These are phyloP conservation scores for Temnopleurus reevesii DNA, from an alignment of 53 echinoderm and acorn worm species.

Conservation along the genomic window DNA sequence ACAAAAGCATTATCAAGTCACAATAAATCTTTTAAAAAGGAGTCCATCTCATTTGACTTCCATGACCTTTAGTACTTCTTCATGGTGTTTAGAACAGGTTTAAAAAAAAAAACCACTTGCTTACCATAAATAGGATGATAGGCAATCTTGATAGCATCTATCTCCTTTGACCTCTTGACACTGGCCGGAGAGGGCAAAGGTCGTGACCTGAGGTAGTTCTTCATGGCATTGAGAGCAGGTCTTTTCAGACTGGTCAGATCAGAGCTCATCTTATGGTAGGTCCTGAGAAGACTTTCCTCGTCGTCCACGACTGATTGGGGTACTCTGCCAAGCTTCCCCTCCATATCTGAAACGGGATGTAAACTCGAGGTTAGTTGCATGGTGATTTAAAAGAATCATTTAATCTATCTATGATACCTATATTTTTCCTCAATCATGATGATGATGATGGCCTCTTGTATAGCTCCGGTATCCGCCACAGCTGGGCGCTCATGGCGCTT, in stretches of 20 bases:
- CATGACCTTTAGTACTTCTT: not conserved
- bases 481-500: no score
- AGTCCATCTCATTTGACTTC: no score
- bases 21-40: not conserved
- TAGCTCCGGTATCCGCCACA: no score
- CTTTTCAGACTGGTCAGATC: constrained; percentile 69
- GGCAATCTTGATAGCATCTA: constrained; percentile 60
- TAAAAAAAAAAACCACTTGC: not conserved
- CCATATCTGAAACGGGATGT: constrained; percentile 57
- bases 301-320: constrained; percentile 84
- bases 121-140: constrained; percentile 90
- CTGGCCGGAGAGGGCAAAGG: constrained; percentile 91
- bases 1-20: no score
- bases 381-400: not conserved
- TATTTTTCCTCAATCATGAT: no score
- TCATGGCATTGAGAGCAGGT: constrained; percentile 75
- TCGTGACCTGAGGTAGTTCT: constrained; percentile 87
- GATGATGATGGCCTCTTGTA: no score
- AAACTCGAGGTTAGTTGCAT: no score
- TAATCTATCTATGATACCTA: not conserved
- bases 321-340: constrained; percentile 76
- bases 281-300: constrained; percentile 60
- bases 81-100: not conserved
- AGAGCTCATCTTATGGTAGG: constrained; percentile 65
- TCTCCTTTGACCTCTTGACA: constrained; percentile 84